A percentile compares a stretch with the other conserved stretches of the same genome.
These are phyloP conservation scores for Muraenolepis orangiensis DNA, from an alignment of 2,797 vertebrate species.

Conservation along the genomic window DNA sequence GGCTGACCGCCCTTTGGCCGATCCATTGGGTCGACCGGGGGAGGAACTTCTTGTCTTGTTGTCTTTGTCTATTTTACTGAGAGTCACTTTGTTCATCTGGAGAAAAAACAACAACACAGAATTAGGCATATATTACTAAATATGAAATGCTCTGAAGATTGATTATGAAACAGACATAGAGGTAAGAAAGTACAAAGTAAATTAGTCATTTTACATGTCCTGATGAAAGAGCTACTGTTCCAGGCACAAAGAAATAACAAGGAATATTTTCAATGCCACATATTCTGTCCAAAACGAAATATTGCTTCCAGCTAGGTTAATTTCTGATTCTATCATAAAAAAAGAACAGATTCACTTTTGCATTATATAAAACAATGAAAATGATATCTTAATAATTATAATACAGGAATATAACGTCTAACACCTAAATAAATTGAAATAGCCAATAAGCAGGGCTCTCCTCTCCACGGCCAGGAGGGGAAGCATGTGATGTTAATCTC, in stretches of 20 bases:
- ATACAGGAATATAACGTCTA: background rate
- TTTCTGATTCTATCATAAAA: background rate
- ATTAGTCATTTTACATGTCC: too few species aligned
- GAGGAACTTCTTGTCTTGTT: conserved; percentile 67
- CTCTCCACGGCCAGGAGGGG: background rate
- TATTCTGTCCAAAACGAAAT: too few species aligned
- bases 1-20: conserved; percentile 82
- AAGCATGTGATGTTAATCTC: background rate
- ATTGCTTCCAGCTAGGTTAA: too few species aligned
- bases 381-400: background rate
- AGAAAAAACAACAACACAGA: conserved; percentile 13
- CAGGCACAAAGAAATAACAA: too few species aligned
- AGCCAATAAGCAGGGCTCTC: background rate
- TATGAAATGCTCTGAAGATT: background rate
- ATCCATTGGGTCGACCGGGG: conserved; percentile 43
- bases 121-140: background rate
- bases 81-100: conserved; percentile 83
- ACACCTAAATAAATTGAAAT: background rate
- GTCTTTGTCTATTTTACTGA: conserved; percentile 88
- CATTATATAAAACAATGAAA: background rate
- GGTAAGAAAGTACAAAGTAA: background rate
- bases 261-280: too few species aligned
- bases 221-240: too few species aligned
- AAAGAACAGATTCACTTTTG: background rate
- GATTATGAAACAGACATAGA: background rate